Evolutionary conservation across 1,140 invertebrate species (phyloP), one percentile per base, ranked within the genome.

Genomic region (Linepithema humile): DNA sequence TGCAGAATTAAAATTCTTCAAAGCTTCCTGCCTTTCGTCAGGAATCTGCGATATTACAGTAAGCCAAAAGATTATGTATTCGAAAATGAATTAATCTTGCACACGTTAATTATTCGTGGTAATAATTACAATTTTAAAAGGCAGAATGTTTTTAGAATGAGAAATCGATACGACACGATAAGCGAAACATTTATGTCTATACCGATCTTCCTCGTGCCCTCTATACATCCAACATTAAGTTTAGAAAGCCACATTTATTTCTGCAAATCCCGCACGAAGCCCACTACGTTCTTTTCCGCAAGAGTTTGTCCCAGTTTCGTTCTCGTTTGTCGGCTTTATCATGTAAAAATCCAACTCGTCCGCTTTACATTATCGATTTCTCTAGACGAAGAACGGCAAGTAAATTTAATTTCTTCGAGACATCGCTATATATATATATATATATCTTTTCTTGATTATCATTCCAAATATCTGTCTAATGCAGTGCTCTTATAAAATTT

Each of bases 261-360:
- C 64, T 80, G 64, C 64, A 69, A 80, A 80, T 80, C 64, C 67
- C 10, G 26, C 48, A 29, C 72, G 72, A 55, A 83, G 59, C 35
- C 38, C 35, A 48, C 80, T 50, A 20, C 38, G 70, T 82, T 62
- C 80, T 62, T 75, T 62, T 75, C 17, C 20, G 23, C 59, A 43
- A 43, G 59, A 83, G 75, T 80, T 69, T 69, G 75, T 80, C 64
- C 75, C 35, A 80, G 75, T 80, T 80, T 80, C 75, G 48, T 80
- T 55, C 75, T 80, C 75, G 75, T 80, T 80, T 80, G 75, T 80
- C 48, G 75, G 64, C 75, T 80, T 80, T 80, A 69, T 80, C 75
- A 80, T 80, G 62, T 69, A 83, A 75, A 83, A 75, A 62, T 83
- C 60, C 59, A 32, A 29, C 70, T 53, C 53, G 65, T 72, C 38